phyloP scores from a whole-genome alignment of 2,888 invertebrate genomes.

The Muscina levida region DNA sequence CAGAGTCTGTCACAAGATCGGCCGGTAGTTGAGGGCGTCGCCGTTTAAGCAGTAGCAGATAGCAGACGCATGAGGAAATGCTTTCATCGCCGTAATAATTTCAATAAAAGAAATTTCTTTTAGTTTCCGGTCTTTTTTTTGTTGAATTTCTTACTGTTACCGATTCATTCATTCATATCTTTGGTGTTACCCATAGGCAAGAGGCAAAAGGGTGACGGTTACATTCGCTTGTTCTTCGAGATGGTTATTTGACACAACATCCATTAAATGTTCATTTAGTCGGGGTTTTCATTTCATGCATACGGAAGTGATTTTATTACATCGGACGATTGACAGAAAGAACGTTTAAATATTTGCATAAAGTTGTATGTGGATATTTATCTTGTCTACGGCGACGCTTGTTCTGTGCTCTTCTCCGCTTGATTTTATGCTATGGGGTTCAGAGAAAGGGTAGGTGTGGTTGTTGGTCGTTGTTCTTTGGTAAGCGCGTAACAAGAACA shows the following conservation, averaged over 20 bases:
- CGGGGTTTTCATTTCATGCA: background rate
- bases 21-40: too few species aligned
- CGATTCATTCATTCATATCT: too few species aligned
- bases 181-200: too few species aligned
- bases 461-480: background rate
- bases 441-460: background rate
- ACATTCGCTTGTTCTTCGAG: background rate
- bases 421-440: background rate
- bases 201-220: background rate
- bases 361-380: background rate
- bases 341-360: conserved; percentile 20
- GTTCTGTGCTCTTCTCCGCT: background rate
- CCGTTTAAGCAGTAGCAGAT: background rate
- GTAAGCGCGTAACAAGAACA: too few species aligned
- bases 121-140: background rate
- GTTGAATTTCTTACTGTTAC: background rate
- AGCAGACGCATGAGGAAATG: background rate
- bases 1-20: too few species aligned
- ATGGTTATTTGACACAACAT: too few species aligned
- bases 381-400: background rate
- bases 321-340: background rate
- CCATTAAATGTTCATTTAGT: background rate
- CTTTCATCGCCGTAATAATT: too few species aligned
- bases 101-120: background rate
- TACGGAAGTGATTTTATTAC: conserved; percentile 37